Percentiles rank a stretch among this genome's conserved stretches.
These are phyloP conservation scores for Erpobdella octoculata DNA, from an alignment of 2,888 invertebrate species.

Conservation along the genomic window DNA sequence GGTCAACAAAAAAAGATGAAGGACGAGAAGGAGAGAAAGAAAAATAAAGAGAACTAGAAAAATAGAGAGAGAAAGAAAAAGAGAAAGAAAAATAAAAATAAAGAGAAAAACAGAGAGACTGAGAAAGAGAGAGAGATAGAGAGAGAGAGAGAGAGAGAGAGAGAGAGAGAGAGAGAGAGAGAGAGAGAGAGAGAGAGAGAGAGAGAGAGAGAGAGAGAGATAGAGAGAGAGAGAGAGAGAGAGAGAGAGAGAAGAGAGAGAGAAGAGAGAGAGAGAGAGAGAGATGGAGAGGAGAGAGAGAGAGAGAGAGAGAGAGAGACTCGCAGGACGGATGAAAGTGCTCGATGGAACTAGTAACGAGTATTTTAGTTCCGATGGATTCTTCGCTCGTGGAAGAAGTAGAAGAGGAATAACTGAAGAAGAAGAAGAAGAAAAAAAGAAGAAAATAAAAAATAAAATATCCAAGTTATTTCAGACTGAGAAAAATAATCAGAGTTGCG, in stretches of 20 bases:
- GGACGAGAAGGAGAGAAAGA: background rate
- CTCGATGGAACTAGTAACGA: background rate
- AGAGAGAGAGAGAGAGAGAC: background rate
- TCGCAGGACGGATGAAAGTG: background rate
- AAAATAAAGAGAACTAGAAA: no score
- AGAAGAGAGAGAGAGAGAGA: conserved; percentile 13
- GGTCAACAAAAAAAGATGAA: background rate
- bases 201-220: no score
- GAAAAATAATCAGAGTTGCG: no score
- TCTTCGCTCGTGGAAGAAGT: background rate
- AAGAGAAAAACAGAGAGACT: no score
- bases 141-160: no score
- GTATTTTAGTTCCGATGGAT: background rate
- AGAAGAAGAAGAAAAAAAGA: background rate
- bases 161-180: conserved; percentile 11
- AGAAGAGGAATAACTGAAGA: background rate
- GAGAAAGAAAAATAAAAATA: background rate
- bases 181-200: conserved; percentile 18
- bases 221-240: no score
- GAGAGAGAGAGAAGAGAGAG: conserved; percentile 5
- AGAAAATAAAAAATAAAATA: no score
- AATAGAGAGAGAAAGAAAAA: no score
- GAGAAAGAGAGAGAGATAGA: no score
- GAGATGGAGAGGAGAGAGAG: no score
- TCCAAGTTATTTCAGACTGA: no score